Evolutionary conservation across 2,113 vertebrate species (phyloP), one percentile per base, ranked within the genome.

Genomic region (Urocitellus parryii): DNA sequence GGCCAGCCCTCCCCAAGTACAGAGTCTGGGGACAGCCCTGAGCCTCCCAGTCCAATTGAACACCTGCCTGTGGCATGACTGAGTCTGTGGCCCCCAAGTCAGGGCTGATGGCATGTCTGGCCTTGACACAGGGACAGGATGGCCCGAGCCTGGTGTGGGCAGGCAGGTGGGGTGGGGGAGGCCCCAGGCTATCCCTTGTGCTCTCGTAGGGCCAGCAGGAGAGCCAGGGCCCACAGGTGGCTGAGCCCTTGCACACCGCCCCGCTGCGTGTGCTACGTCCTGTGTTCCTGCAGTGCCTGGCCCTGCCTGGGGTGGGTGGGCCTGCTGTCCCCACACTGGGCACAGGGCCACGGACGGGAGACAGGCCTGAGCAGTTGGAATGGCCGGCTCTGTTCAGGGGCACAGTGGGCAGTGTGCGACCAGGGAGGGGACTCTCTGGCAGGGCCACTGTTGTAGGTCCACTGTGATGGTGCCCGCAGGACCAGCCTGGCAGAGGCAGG

Each of bases 271-370:
- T 61, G 56, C n/a, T n/a, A n/a, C n/a, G n/a, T n/a, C n/a, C 56
- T 68, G 34, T 8, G 7, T n/a, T 22, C n/a, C n/a, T 72, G 63
- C 63, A 32, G 63, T 3, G 5, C 4, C 9, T 67, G 29, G 65
- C 65, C 29, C 13, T 14, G 27, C 32, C 25, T 45, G 22, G 37
- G 25, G 12, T 32, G 14, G 8, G 20, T 14, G 18, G 34, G 51
- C 29, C 77, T 34, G 17, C 53, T 14, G 4, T 5, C 4, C 12
- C 14, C 0, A 1, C 3, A 7, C 67, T 20, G 3, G 32, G 10
- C 32, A 7, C 0, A 13, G 67, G 77, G 29, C 48, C 45, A 32
- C 25, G 65, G 7, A 37, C 9, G 17, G 3, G 27, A 39, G 77
- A 27, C n/a, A 4, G 11, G 14, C 39, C 25, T 27, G 34, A 4